phyloP scores from a whole-genome alignment of 2,888 invertebrate species.

The Cephus spinipes region DNA sequence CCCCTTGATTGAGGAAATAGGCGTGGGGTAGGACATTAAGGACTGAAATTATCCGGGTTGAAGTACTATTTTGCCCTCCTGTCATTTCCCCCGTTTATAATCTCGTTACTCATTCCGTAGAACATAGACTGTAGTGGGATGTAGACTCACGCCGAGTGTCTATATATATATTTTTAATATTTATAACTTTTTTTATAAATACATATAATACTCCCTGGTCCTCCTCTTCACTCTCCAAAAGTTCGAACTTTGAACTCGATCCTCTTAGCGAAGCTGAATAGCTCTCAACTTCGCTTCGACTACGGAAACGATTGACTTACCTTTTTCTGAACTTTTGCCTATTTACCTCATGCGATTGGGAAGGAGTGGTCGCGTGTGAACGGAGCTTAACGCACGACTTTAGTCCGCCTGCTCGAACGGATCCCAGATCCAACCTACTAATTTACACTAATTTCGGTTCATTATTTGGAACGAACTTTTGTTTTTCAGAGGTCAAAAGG shows the following conservation, averaged over 20 bases:
- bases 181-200: too few relatives aligned
- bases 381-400: conserved; percentile 16
- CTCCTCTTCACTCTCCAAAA: too few relatives aligned
- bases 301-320: neutral
- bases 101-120: conserved; percentile 27
- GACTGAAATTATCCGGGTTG: conserved; percentile 48
- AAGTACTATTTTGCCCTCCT: conserved; percentile 26
- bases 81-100: conserved; percentile 32
- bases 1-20: conserved; percentile 60
- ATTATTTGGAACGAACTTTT: neutral
- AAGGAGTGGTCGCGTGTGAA: conserved; percentile 12
- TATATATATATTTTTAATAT: too few relatives aligned
- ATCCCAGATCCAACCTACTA: conserved; percentile 24
- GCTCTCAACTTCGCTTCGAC: neutral
- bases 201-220: too few relatives aligned
- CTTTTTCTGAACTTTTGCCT: conserved; percentile 12
- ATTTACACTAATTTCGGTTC: conserved; percentile 24
- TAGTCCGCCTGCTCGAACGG: neutral
- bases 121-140: neutral
- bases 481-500: neutral
- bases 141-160: conserved; percentile 6
- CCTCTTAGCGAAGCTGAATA: neutral
- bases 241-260: neutral
- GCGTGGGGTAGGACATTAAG: conserved; percentile 45
- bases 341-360: conserved; percentile 7